Percentiles rank a stretch among this genome's conserved stretches.
These are phyloP conservation scores for Empis livida DNA, from an alignment of 2,888 invertebrate genomes.

Conservation along the genomic window DNA sequence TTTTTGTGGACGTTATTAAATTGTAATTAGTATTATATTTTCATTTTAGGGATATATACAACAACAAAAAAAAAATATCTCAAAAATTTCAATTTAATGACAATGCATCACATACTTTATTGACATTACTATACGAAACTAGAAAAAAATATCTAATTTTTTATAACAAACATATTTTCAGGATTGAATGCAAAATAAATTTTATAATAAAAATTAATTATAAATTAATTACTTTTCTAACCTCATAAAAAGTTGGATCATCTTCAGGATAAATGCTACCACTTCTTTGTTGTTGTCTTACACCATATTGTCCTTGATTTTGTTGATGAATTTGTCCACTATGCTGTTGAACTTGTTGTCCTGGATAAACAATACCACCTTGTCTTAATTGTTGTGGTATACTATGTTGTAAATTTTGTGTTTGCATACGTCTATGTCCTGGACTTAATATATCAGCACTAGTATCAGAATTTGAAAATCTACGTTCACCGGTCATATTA, in stretches of 20 bases:
- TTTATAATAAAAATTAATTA: too few relatives aligned
- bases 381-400: slow-evolving; percentile 23
- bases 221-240: slow-evolving; percentile 10
- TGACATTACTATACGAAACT: too few relatives aligned
- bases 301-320: slow-evolving; percentile 4
- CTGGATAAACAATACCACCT: not conserved
- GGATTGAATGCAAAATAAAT: too few relatives aligned
- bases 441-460: slow-evolving; percentile 37
- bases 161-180: too few relatives aligned
- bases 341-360: slow-evolving; percentile 3
- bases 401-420: slow-evolving; percentile 24
- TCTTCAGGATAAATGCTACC: slow-evolving; percentile 42
- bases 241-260: slow-evolving; percentile 49
- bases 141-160: too few relatives aligned
- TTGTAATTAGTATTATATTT: too few relatives aligned
- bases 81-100: not conserved
- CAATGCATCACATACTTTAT: too few relatives aligned
- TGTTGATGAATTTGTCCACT: slow-evolving; percentile 3
- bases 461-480: slow-evolving; percentile 42
- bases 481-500: slow-evolving; percentile 50
- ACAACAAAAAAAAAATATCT: not conserved
- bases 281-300: slow-evolving; percentile 8
- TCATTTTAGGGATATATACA: not conserved
- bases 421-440: slow-evolving; percentile 27
- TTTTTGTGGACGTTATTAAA: too few relatives aligned